Base-by-base conservation (phyloP, 1,140 invertebrate species). In the Ridgeia piscesae region DNA sequence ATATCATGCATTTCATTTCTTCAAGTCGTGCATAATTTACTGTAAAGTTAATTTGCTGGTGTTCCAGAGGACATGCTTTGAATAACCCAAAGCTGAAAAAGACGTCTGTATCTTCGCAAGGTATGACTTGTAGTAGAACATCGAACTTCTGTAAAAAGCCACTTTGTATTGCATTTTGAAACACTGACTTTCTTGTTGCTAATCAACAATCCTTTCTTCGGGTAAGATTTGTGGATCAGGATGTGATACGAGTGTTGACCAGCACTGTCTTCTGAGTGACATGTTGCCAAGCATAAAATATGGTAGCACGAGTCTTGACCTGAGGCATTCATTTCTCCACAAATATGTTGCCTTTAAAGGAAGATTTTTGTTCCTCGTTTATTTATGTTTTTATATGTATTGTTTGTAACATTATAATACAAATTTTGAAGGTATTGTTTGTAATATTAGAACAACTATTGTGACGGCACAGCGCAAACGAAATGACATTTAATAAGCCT, bases 61-160 rank as follows among this genome's bases (percentile, higher is more conserved):
- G 27, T 31, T 77, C 17, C 27, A 77, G 58, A 21, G 58, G 58
- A 21, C 58, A 77, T 77, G 11, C 58, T 77, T 77, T 77, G 58
- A 77, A 77, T 77, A 77, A 77, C 58, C 58, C 58, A 77, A 77
- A 77, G 58, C 58, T 77, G 58, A 77, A 77, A 31, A 77, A 77
- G 58, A 1, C 58, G 27, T 77, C 58, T 21, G 58, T 77, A 77
- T 77, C 58, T 77, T 77, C 58, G 27, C 58, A 77, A 77, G 58
- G 58, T 77, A 77, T 4, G 58, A 77, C 0, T 77, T 77, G 11
- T 9, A 14, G 58, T 77, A 21, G 58, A 77, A 31, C 58, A 21
- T 77, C 58, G 0, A 21, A 77, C 27, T 77, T 77, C 58, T 77
- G 58, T 77, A 77, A 77, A 77, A 77, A 77, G 17, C 58, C 58